These are phyloP conservation scores for Coregonus sp. DNA, from an alignment of 2,797 vertebrate genomes.

Conservation along the genomic window DNA sequence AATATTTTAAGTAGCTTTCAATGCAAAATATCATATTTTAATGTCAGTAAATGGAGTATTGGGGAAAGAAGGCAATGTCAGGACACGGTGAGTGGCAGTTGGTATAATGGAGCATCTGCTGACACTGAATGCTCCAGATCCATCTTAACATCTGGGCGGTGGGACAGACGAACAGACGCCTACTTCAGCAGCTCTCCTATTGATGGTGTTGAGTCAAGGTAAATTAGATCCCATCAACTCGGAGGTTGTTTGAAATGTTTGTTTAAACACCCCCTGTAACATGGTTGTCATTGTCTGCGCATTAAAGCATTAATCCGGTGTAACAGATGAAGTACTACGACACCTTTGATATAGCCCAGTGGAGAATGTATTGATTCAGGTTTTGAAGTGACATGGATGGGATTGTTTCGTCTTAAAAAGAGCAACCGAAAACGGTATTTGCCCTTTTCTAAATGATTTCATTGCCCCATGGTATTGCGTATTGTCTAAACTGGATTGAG, in stretches of 20 bases:
- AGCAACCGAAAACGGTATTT: background rate
- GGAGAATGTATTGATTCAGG: background rate
- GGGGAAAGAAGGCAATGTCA: conserved; percentile 50
- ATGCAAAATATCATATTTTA: conserved; percentile 58
- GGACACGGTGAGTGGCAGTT: conserved; percentile 63
- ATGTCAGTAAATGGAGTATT: conserved; percentile 59
- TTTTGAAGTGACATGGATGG: background rate
- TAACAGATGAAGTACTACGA: conserved; percentile 12
- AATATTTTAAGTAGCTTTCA: conserved; percentile 54
- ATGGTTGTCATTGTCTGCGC: conserved; percentile 13
- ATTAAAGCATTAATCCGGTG: conserved; percentile 12
- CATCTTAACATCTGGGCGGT: conserved; percentile 60
- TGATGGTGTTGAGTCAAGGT: conserved; percentile 43
- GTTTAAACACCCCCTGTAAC: conserved; percentile 29
- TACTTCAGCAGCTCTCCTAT: conserved; percentile 45
- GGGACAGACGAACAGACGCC: conserved; percentile 31
- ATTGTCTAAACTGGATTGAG: conserved; percentile 29
- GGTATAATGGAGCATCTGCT: conserved; percentile 73
- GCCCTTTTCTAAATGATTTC: conserved; percentile 2
- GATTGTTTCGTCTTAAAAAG: background rate
- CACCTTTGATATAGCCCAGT: background rate
- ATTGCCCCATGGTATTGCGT: conserved; percentile 11
- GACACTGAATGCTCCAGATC: conserved; percentile 65
- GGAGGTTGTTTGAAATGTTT: conserved; percentile 29
- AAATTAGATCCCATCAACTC: conserved; percentile 28